Percentiles rank a stretch among this genome's conserved stretches.
Conservation (phyloP, 1,140 invertebrate species). For the Conopomorpha cramerella region DNA sequence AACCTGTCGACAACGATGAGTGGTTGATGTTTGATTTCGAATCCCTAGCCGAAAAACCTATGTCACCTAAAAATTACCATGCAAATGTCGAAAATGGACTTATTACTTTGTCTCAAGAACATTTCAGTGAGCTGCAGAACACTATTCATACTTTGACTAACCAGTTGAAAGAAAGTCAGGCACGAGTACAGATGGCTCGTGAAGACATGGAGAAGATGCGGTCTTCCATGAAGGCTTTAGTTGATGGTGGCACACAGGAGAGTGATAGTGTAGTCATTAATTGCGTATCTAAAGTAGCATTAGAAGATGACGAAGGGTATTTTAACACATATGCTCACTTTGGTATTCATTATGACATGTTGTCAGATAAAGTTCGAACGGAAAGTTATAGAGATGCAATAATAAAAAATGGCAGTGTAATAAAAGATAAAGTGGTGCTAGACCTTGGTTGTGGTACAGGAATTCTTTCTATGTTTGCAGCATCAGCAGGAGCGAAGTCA, state of each 20-base stretch:
- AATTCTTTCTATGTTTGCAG: slow-evolving; percentile 95
- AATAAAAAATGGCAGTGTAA: slow-evolving; percentile 73
- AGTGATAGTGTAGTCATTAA: slow-evolving; percentile 21
- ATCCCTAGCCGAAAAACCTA: slow-evolving; percentile 29
- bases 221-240: slow-evolving; percentile 64
- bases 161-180: slow-evolving; percentile 60
- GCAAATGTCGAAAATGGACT: slow-evolving; percentile 65
- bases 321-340: slow-evolving; percentile 97
- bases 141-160: slow-evolving; percentile 63
- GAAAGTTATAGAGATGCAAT: slow-evolving; percentile 94
- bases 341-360: slow-evolving; percentile 96
- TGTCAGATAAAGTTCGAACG: slow-evolving; percentile 89
- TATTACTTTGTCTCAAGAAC: slow-evolving; percentile 65
- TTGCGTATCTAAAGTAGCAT: slow-evolving; percentile 54
- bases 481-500: slow-evolving; percentile 86
- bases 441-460: slow-evolving; percentile 94
- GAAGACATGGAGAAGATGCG: slow-evolving; percentile 70
- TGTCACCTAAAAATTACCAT: slow-evolving; percentile 47
- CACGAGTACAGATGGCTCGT: slow-evolving; percentile 61
- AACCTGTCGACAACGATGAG: slow-evolving; percentile 78
- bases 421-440: slow-evolving; percentile 82
- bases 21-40: slow-evolving; percentile 79
- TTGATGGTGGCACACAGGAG: slow-evolving; percentile 32
- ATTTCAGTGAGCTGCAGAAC: slow-evolving; percentile 66
- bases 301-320: slow-evolving; percentile 75